Evolutionary conservation across 2,888 invertebrate genomes (phyloP), one percentile per base, ranked within the genome.

Genomic region (Pachycephus smyrnensis): DNA sequence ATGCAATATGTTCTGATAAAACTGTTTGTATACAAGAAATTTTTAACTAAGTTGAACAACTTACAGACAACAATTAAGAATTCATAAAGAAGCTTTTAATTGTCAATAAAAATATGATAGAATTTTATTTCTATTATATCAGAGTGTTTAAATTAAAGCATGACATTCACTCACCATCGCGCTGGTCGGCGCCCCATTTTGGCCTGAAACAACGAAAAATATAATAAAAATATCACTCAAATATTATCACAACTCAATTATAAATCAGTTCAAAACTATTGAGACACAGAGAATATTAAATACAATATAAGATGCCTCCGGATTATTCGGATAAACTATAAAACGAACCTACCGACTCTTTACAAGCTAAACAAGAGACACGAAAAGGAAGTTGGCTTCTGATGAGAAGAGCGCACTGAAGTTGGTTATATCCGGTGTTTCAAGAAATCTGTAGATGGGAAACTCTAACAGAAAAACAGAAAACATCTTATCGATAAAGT

Each of bases 151-250:
- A 36, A 75, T 78, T 77, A 74, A 85, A 80, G 80, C 78, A 82
- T 81, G 83, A 80, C 77, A 90, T 82, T 79, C 86, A 95, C 96
- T 94, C 94, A 98, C 98, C 98, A 99, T 94, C 99, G 97, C 89
- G 99, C 99, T 92, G 99, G 99, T 93, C 99, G 97, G 92, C 99
- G 97, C 93, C 99, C 99, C 99, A 99, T 99, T 92, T 94, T 95
- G 93, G 93, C 90, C 94, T 94, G 92, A 92, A 89, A 90, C 76
- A 82, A 69, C 69, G 80, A 77, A 83, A 80, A 31, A n/a, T 73
- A 11, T 40, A 75, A 35, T 73, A 73, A 69, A 85, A 82, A 77
- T 78, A 76, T 74, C 75, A 80, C 80, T 77, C 78, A 79, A 79
- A 82, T 80, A 79, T 79, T 35, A 79, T 75, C 80, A 82, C 73